phyloP scores from a whole-genome alignment of 1,140 invertebrate genomes.

The Phymorhynchus buccinoides region DNA sequence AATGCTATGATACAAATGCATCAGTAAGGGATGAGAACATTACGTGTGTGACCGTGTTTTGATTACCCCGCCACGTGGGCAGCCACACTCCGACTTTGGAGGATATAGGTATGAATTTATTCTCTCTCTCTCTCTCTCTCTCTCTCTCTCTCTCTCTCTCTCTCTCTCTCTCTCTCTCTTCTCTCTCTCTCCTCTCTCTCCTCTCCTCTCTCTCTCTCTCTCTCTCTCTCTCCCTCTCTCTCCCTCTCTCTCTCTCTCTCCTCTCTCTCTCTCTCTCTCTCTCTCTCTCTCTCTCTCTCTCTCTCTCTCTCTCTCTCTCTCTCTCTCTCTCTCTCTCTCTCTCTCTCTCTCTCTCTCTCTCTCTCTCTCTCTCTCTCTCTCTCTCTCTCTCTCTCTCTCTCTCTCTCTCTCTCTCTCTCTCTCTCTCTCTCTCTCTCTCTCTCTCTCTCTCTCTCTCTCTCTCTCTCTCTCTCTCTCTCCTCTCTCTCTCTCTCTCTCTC shows the following conservation, averaged over 20 bases:
- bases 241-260: not conserved
- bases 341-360: not conserved
- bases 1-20: too few relatives aligned
- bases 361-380: not conserved
- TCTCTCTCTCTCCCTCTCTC: not conserved
- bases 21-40: too few relatives aligned
- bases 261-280: slow-evolving; percentile 7
- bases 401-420: too few relatives aligned
- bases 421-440: too few relatives aligned
- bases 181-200: not conserved
- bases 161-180: not conserved
- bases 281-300: slow-evolving; percentile 8
- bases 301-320: not conserved
- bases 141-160: not conserved
- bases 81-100: too few relatives aligned
- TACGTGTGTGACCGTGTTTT: too few relatives aligned
- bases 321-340: not conserved
- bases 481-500: not conserved
- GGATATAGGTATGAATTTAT: not conserved
- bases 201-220: not conserved
- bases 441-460: too few relatives aligned
- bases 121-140: not conserved
- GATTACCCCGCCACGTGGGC: too few relatives aligned
- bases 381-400: not conserved
- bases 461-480: not conserved